Evolutionary conservation across 2,888 invertebrate species (phyloP), one percentile per base, ranked within the genome.

Genomic region (Drosophila meridiana): DNA sequence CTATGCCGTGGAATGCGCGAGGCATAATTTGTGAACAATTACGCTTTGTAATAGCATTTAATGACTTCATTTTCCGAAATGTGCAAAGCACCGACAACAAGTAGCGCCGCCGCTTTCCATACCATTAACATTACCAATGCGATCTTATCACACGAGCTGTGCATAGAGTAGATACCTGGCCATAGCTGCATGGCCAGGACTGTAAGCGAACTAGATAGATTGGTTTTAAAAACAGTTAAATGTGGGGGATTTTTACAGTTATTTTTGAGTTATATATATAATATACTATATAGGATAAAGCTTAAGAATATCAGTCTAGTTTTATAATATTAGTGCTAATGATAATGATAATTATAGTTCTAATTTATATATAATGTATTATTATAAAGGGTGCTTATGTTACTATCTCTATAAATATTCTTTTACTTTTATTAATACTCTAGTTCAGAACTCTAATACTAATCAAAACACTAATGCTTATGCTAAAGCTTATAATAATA

Each of bases 31-130:
- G 89, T 87, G 89, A 87, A 87, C 87, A 89, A 87, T 87, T 87
- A 89, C 87, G 87, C 87, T 83, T 89, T 87, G 87, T 87, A 87
- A 87, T 87, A 89, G 69, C 89, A 87, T 87, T 87, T 87, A 87
- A 87, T 87, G 87, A 87, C 87, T 87, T 87, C 78, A 87, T 87
- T 87, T 86, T 71, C 69, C 68, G 55, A 72, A 83, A 83, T 48
- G 75, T 66, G 71, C 75, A 68, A 69, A 58, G 58, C 28, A 47
- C 55, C 43, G 52, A 45, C 34, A 65, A 58, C 57, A 62, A 52
- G 47, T 69, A 70, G 40, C 55, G 28, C 71, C 67, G 69, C 42
- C 70, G 65, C 56, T 77, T 75, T 73, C 71, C 67, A 71, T 72
- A 40, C 65, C 56, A 55, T 40, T 40, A 40, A 20, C 56, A 56